phyloP scores from a whole-genome alignment of 2,888 invertebrate genomes.

The Oscheius myriophilus region DNA sequence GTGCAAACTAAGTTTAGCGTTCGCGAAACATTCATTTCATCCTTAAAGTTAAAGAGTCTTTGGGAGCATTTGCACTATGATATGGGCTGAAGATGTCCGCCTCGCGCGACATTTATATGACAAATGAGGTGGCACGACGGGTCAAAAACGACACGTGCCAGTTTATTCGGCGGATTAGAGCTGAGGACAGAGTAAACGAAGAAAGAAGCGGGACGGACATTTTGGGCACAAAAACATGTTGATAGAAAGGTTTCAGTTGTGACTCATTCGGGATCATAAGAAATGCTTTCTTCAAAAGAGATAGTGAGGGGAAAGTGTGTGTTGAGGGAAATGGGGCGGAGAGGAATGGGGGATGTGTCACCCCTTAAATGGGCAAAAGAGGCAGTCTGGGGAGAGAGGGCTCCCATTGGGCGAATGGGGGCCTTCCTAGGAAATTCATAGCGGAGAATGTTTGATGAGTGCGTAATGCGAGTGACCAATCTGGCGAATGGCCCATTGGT shows the following conservation, averaged over 20 bases:
- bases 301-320: background rate
- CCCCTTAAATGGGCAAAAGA: too few relatives aligned
- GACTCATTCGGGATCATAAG: background rate
- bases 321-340: background rate
- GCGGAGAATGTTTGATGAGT: constrained; percentile 15
- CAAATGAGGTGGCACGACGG: constrained; percentile 24
- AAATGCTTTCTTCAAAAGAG: background rate
- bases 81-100: background rate
- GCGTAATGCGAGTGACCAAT: constrained; percentile 13
- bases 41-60: background rate
- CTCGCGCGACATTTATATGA: constrained; percentile 22
- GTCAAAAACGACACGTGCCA: constrained; percentile 15
- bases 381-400: too few relatives aligned
- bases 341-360: too few relatives aligned
- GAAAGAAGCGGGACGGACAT: background rate
- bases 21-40: too few relatives aligned
- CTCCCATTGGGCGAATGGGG: too few relatives aligned
- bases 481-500: constrained; percentile 1
- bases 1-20: too few relatives aligned
- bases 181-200: constrained; percentile 9
- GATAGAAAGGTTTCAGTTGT: background rate
- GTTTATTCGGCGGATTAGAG: constrained; percentile 6
- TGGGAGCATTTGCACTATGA: background rate
- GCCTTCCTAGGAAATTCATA: constrained; percentile 13
- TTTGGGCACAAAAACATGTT: background rate